A percentile compares a stretch with the other conserved stretches of the same genome.
Evolutionary conservation across 2,797 vertebrate species (phyloP).

Genomic region (Halcyon chelicuti): DNA sequence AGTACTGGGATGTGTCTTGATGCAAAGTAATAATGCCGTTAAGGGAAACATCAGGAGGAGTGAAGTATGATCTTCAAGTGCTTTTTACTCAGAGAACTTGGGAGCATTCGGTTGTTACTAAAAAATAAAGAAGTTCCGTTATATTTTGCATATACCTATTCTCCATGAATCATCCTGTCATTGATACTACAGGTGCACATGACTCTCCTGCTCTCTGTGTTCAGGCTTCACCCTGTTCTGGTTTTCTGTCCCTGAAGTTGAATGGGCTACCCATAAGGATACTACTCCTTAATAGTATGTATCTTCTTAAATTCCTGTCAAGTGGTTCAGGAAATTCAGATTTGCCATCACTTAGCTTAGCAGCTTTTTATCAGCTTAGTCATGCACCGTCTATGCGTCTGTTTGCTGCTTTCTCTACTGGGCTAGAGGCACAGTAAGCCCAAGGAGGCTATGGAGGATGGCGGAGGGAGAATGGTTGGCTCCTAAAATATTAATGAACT

Average conservation of each 20-base stretch:
- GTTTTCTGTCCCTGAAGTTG: neutral
- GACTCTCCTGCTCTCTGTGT: neutral
- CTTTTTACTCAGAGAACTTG: neutral
- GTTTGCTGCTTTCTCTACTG: neutral
- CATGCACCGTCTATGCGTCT: rapidly evolving
- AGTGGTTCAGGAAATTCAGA: neutral
- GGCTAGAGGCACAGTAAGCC: neutral
- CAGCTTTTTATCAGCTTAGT: neutral
- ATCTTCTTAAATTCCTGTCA: neutral
- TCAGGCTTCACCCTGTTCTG: rapidly evolving
- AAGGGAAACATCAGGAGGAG: neutral
- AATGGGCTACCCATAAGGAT: neutral
- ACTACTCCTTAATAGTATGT: neutral
- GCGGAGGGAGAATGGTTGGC: neutral
- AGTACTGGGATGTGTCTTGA: neutral
- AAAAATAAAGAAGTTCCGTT: neutral
- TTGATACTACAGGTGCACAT: neutral
- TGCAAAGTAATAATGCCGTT: neutral
- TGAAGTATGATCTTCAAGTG: neutral
- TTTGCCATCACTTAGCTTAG: neutral
- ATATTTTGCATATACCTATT: neutral
- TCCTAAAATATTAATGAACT: neutral
- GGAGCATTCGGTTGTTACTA: neutral
- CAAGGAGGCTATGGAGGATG: neutral
- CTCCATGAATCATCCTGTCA: neutral